These are phyloP conservation scores for Nerophis lumbriciformis DNA, from an alignment of 2,113 vertebrate genomes.

Conservation along the genomic window DNA sequence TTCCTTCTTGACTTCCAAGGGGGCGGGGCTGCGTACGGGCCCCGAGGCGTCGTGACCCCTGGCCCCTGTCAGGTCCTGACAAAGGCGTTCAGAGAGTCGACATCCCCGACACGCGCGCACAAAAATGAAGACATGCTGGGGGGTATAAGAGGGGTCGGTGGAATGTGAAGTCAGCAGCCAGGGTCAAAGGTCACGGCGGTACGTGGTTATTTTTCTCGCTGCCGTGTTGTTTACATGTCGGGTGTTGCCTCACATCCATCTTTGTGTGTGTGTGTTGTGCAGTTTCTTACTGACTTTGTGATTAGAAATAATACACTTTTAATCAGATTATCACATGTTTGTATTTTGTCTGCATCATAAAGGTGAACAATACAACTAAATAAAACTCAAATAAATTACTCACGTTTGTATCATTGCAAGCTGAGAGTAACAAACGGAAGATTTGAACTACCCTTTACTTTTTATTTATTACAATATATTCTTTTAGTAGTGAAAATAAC, in stretches of 20 bases:
- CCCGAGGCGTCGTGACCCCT: constrained; percentile 52
- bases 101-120: constrained; percentile 6
- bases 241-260: neutral
- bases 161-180: constrained; percentile 15
- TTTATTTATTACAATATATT: too few species aligned
- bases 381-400: too few species aligned
- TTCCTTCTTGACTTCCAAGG: constrained; percentile 15
- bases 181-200: constrained; percentile 4
- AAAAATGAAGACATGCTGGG: constrained; percentile 6
- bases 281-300: too few species aligned
- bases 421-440: too few species aligned
- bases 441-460: too few species aligned
- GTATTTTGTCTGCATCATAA: too few species aligned
- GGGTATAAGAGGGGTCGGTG: constrained; percentile 8
- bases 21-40: constrained; percentile 40
- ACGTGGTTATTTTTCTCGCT: constrained; percentile 1
- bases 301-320: too few species aligned
- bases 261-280: neutral
- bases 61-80: constrained; percentile 43
- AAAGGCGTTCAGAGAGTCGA: constrained; percentile 54
- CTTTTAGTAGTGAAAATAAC: too few species aligned
- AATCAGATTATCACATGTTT: too few species aligned
- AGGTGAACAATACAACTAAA: too few species aligned
- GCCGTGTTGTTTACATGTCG: neutral
- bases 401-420: too few species aligned